Conservation (phyloP, 2,797 vertebrate species). For the Tinamus major region DNA sequence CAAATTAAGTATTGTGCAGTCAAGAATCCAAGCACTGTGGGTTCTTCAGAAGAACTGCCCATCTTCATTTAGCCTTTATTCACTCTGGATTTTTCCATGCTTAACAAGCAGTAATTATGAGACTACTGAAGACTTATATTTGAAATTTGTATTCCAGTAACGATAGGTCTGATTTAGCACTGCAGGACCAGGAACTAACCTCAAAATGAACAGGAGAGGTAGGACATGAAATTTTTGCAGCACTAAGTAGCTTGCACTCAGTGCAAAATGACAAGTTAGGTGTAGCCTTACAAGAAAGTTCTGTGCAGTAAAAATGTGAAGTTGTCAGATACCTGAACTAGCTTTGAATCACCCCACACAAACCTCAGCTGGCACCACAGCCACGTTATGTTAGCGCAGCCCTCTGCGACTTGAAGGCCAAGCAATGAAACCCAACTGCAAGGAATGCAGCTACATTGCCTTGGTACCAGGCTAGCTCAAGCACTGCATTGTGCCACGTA, state of each 20-base stretch:
- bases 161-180: not conserved
- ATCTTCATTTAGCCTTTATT: not conserved
- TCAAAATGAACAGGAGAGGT: not conserved
- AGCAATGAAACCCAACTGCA: not conserved
- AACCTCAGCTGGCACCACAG: not conserved
- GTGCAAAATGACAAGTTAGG: not conserved
- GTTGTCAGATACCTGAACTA: not conserved
- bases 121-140: not conserved
- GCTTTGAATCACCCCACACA: not conserved
- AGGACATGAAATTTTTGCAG: not conserved
- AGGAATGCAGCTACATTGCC: not conserved
- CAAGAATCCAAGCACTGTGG: not conserved
- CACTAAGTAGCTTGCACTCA: not conserved
- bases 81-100: not conserved
- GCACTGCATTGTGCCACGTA: not conserved
- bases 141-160: conserved; percentile 13
- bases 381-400: rapidly evolving
- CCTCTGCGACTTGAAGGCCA: not conserved
- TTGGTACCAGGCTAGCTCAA: not conserved
- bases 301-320: not conserved
- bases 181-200: not conserved
- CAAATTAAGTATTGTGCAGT: conserved; percentile 19
- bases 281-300: not conserved
- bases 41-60: not conserved
- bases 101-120: conserved; percentile 4